Evolutionary conservation across 2,888 invertebrate species (phyloP).

Genomic region (Apodemia hepburni): DNA sequence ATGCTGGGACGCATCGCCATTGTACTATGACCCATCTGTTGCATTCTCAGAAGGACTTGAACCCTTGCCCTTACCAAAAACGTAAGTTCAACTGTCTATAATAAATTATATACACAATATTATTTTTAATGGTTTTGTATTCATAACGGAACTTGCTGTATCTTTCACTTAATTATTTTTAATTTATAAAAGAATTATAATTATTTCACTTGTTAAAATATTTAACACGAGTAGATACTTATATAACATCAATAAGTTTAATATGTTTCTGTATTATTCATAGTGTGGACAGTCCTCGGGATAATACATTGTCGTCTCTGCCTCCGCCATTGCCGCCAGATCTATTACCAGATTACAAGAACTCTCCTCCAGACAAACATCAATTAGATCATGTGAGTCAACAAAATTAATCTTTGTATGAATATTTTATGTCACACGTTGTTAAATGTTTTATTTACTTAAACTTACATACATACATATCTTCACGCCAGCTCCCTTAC

Average conservation of each 20-base stretch:
- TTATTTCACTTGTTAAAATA: background rate
- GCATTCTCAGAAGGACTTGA: slow-evolving; percentile 48
- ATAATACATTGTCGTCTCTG: slow-evolving; percentile 71
- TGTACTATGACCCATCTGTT: slow-evolving; percentile 87
- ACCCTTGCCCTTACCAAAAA: slow-evolving; percentile 49
- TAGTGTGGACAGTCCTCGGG: slow-evolving; percentile 64
- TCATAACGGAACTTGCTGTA: no score
- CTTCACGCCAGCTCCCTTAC: no score
- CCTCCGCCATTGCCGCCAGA: slow-evolving; percentile 85
- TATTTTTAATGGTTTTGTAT: no score
- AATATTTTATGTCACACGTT: no score
- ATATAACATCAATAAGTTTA: no score
- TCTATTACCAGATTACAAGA: slow-evolving; percentile 89
- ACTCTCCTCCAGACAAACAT: slow-evolving; percentile 92
- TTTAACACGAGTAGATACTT: background rate
- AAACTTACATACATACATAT: no score
- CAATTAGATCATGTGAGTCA: slow-evolving; percentile 92
- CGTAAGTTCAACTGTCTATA: slow-evolving; percentile 35
- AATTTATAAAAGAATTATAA: no score
- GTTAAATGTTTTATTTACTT: no score
- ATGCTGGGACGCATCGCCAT: slow-evolving; percentile 96
- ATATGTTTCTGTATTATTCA: background rate
- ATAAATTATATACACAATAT: no score
- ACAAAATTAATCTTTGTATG: background rate
- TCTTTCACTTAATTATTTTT: no score